phyloP scores from a whole-genome alignment of 2,888 invertebrate species.

The Harpalus rubripes region DNA sequence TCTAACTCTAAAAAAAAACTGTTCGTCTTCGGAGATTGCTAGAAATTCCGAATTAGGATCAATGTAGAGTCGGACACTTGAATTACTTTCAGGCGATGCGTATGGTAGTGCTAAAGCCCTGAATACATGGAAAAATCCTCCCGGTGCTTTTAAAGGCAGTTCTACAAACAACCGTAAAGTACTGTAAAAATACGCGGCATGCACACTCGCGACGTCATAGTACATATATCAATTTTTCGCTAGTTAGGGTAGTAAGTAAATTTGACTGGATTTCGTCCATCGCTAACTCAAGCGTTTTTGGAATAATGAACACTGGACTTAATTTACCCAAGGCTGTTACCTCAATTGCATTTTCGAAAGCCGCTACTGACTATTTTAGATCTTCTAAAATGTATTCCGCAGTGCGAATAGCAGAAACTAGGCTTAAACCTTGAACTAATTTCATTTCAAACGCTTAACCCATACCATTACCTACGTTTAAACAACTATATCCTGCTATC shows the following conservation, averaged over 20 bases:
- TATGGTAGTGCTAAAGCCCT: conserved; percentile 14
- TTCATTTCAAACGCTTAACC: not conserved
- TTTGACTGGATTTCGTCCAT: conserved; percentile 26
- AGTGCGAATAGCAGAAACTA: not conserved
- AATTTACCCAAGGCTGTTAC: conserved; percentile 40
- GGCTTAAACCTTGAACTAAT: conserved; percentile 12
- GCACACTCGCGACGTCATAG: conserved; percentile 5
- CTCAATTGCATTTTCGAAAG: conserved; percentile 44
- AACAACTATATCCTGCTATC: conserved; percentile 13
- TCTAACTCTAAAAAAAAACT: conserved; percentile 26
- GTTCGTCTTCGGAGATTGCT: conserved; percentile 17
- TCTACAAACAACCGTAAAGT: conserved; percentile 35
- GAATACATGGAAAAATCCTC: conserved; percentile 15
- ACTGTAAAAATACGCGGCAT: conserved; percentile 13
- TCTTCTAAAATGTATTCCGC: conserved; percentile 50
- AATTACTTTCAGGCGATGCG: not conserved
- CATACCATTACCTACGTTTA: not conserved
- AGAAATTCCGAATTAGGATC: conserved; percentile 19
- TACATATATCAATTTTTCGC: conserved; percentile 16
- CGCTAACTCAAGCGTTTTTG: conserved; percentile 6
- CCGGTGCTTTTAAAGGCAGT: conserved; percentile 20
- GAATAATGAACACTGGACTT: conserved; percentile 41
- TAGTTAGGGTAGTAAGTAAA: conserved; percentile 12
- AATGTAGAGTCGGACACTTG: not conserved
- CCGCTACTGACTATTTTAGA: conserved; percentile 34